Base-by-base conservation (phyloP, 2,888 invertebrate genomes). In the Acanthopleura granulata region DNA sequence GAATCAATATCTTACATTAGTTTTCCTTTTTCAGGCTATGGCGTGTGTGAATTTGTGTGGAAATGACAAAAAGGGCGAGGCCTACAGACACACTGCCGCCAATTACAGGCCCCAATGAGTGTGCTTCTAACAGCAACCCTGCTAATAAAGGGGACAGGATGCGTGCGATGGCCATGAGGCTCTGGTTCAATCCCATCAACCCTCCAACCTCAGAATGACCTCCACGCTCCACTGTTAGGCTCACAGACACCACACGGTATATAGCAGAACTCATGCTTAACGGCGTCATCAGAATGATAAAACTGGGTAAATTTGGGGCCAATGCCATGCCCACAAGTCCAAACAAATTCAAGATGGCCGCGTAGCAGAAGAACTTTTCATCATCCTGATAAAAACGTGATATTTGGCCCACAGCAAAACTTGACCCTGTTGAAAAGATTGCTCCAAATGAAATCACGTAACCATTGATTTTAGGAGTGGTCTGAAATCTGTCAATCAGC, bases 171-270 rank as follows among this genome's bases (percentile, higher is more conserved):
- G 90, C 86, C 80, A 89, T 82, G 22, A 89, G 79, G 76, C 89
- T 90, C 74, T 89, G 89, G 70, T 88, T 86, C n/a, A 89, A 81
- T 6, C 91, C 91, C 75, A 90, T 83, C 71, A 90, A 80, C 12
- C 86, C 82, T 3, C 90, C 90, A 12, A 83, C 79, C 62, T 88
- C 85, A 16, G 84, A 76, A 6, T 84, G 80, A 11, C 76, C 75
- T 16, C 83, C 84, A 40, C 87, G 80, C 27, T 84, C 81, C 18
- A 91, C 80, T 0, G 87, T 87, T 62, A 91, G 73, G 16, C 85
- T 87, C 1, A 85, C 84, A 14, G 83, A 78, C 62, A 84, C 82
- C 0, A 90, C 90, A 49, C 90, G 77, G n/a, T 85, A 80, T 9
- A 89, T 77, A 1, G 89, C 81, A 16, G 88, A 87, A 27, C 85